These are phyloP conservation scores for Pyrocoelia pectoralis DNA, from an alignment of 2,888 invertebrate species.

Conservation along the genomic window DNA sequence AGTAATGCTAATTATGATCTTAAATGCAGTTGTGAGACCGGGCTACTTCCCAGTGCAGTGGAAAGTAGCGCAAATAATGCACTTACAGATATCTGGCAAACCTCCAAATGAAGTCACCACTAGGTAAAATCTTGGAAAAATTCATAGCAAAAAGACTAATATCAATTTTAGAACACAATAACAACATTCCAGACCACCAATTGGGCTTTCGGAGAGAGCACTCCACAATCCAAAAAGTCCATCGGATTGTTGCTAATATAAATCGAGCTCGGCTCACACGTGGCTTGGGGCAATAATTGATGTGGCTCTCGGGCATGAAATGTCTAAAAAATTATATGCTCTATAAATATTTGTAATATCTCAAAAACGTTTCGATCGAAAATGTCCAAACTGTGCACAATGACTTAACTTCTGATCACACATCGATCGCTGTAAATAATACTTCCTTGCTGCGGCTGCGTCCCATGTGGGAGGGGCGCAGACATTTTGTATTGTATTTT, in stretches of 20 bases:
- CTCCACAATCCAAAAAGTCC: background rate
- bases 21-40: background rate
- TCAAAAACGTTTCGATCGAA: too few species aligned
- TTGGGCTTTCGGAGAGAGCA: background rate
- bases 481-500: too few species aligned
- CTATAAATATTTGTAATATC: too few species aligned
- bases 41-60: background rate
- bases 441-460: too few species aligned
- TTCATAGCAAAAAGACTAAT: background rate
- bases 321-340: too few species aligned
- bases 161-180: constrained; percentile 2
- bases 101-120: background rate
- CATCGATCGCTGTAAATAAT: too few species aligned
- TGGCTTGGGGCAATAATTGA: too few species aligned
- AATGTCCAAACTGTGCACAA: too few species aligned
- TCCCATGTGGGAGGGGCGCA: too few species aligned
- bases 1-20: background rate
- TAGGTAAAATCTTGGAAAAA: background rate
- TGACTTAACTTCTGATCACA: too few species aligned
- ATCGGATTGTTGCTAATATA: background rate
- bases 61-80: background rate
- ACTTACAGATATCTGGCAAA: background rate
- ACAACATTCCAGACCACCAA: background rate
- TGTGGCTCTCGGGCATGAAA: too few species aligned
- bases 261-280: background rate